Percentiles rank a stretch among this genome's conserved stretches.
Evolutionary conservation across 2,888 invertebrate genomes (phyloP).

Genomic region (Scotopteryx bipunctaria): DNA sequence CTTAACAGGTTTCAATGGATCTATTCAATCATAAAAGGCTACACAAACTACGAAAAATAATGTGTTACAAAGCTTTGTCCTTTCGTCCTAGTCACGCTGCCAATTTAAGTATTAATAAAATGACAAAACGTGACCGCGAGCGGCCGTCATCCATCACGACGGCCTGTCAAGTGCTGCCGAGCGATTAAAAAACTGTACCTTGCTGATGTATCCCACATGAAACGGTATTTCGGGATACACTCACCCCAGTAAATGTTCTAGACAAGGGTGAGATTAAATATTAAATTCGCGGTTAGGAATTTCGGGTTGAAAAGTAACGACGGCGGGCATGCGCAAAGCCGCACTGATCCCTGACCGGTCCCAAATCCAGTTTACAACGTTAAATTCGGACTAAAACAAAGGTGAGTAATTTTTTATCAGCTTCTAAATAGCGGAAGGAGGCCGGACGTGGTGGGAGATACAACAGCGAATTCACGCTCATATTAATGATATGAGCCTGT

Average conservation of each 20-base stretch:
- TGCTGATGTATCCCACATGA: constrained; percentile 61
- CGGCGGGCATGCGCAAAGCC: constrained; percentile 63
- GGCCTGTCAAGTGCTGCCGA: constrained; percentile 74
- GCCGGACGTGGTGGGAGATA: constrained; percentile 42
- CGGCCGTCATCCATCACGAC: constrained; percentile 75
- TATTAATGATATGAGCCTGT: constrained; percentile 49
- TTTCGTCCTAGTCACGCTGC: constrained; percentile 72
- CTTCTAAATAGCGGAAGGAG: constrained; percentile 49
- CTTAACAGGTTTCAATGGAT: background rate
- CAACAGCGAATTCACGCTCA: constrained; percentile 41
- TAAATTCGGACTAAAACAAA: constrained; percentile 68
- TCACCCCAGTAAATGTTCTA: constrained; percentile 75
- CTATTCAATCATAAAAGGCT: constrained; percentile 3
- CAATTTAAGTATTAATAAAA: constrained; percentile 83
- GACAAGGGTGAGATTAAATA: constrained; percentile 82
- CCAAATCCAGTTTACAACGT: constrained; percentile 65
- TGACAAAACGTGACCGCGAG: constrained; percentile 78
- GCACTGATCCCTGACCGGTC: constrained; percentile 58
- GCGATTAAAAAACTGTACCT: constrained; percentile 78
- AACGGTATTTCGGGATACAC: constrained; percentile 71
- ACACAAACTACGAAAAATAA: constrained; percentile 36
- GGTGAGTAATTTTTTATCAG: constrained; percentile 68
- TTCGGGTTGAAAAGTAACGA: constrained; percentile 76
- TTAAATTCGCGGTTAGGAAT: constrained; percentile 81
- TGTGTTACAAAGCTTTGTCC: constrained; percentile 53